These are phyloP conservation scores for Nannobrachium achirus DNA, from an alignment of 2,113 vertebrate genomes.

Conservation along the genomic window DNA sequence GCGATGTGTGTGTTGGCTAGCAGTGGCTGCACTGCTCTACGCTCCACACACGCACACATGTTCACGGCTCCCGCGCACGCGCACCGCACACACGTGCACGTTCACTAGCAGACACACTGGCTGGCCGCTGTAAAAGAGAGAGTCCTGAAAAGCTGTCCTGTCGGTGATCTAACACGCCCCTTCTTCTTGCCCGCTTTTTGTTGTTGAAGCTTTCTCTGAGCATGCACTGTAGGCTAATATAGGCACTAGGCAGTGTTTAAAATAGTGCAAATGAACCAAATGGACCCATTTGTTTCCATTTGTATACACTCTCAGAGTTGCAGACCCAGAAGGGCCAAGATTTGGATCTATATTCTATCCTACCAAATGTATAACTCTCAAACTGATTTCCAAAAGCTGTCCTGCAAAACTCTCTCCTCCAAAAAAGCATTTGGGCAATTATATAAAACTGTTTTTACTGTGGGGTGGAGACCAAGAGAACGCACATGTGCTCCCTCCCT, in stretches of 20 bases:
- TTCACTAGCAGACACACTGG: constrained; percentile 63
- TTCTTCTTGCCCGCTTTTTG: constrained; percentile 19
- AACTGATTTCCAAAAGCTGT: background rate
- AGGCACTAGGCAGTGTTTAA: too few relatives aligned
- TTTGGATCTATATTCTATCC: too few relatives aligned
- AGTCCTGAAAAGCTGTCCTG: constrained; percentile 69
- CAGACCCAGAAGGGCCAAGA: too few relatives aligned
- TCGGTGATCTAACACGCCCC: constrained; percentile 64
- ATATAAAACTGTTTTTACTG: too few relatives aligned
- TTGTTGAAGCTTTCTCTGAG: background rate
- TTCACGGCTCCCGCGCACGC: constrained; percentile 11
- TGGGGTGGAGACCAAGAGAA: too few relatives aligned
- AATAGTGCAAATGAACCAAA: too few relatives aligned
- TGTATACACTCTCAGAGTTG: too few relatives aligned
- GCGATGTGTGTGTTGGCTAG: constrained; percentile 62
- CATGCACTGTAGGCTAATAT: too few relatives aligned
- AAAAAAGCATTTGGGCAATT: constrained; percentile 27
- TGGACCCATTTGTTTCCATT: too few relatives aligned
- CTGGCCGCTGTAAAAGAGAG: constrained; percentile 52
- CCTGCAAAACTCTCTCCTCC: constrained; percentile 14
- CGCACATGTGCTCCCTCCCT: too few relatives aligned
- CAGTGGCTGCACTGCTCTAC: constrained; percentile 45
- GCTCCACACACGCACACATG: constrained; percentile 34
- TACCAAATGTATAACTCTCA: background rate
- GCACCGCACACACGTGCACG: constrained; percentile 4